Evolutionary conservation across 30 jellyfish, hydroid and myxozoan genomes (phyloP), one percentile per base, ranked within the genome.

Genomic region (Aurelia aurita): DNA sequence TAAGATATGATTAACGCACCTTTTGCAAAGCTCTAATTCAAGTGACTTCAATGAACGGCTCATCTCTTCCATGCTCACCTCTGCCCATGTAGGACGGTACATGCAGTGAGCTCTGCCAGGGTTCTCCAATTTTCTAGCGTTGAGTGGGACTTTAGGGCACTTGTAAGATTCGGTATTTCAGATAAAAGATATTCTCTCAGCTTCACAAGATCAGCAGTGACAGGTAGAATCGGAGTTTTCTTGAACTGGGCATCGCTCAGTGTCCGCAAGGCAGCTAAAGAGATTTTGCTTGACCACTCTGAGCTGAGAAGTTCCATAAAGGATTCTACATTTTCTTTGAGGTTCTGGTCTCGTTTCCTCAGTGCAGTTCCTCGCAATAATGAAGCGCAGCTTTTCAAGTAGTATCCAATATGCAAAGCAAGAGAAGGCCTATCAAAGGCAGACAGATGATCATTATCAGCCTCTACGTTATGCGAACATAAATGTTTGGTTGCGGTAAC

Each of bases 211-310:
- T 82, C 85, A 20, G 29, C 77, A 22, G 85, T 81, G 21, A 66
- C 54, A 25, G 85, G 91, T 7, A 81, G 66, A 25, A 64, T 61
- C 28, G 70, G 63, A 21, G 59, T 26, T 16, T 58, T 57, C 45
- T 68, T 69, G 67, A 82, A 82, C 59, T 68, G 43, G 31, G n/a
- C 59, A 31, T 82, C 86, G 51, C 59, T 63, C 35, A 82, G 57
- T 10, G 92, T 68, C 44, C 65, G 67, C 57, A 82, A 53, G 23
- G 81, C 76, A 5, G 64, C 85, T 0, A 86, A 44, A 18, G 86
- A 66, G 19, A 82, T 64, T 69, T 67, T 49, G 13, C 25, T 27
- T 15, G 85, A 66, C 92, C 92, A 82, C 74, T 82, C 92, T 3
- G 58, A 25, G 9, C 34, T 62, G 19, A 47, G 19, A 22, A 82